phyloP scores from a whole-genome alignment of 2,113 vertebrate species.

The Syngnathus scovelli region DNA sequence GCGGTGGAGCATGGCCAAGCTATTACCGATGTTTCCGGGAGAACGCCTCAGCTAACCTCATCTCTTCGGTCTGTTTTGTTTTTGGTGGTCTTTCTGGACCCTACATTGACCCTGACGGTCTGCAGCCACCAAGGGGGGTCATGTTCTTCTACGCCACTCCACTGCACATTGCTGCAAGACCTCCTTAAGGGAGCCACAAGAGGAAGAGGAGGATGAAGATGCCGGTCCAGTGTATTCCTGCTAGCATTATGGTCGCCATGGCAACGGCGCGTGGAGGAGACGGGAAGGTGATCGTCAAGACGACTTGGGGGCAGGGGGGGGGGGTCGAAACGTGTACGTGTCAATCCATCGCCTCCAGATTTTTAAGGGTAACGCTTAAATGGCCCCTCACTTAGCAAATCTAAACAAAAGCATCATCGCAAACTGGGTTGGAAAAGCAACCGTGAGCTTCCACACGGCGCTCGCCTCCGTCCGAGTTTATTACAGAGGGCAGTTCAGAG shows the following conservation, averaged over 20 bases:
- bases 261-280: background rate
- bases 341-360: no score
- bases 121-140: conserved; percentile 60
- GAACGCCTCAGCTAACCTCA: conserved; percentile 35
- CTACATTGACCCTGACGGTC: conserved; percentile 65
- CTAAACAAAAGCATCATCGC: background rate
- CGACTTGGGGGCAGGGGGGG: no score
- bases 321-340: no score
- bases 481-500: conserved; percentile 69
- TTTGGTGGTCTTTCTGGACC: conserved; percentile 42
- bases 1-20: conserved; percentile 42
- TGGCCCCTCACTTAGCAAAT: background rate
- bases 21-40: conserved; percentile 48
- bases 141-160: conserved; percentile 68
- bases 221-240: no score
- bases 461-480: conserved; percentile 60
- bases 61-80: conserved; percentile 24
- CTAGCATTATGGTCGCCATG: background rate
- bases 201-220: conserved; percentile 25
- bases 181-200: conserved; percentile 49
- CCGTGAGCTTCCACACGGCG: background rate
- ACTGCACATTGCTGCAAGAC: conserved; percentile 69
- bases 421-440: background rate
- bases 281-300: background rate
- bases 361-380: background rate